A percentile compares a stretch with the other conserved stretches of the same genome.
Conservation (phyloP, 2,113 vertebrate species). For the Muscicapa adusta region DNA sequence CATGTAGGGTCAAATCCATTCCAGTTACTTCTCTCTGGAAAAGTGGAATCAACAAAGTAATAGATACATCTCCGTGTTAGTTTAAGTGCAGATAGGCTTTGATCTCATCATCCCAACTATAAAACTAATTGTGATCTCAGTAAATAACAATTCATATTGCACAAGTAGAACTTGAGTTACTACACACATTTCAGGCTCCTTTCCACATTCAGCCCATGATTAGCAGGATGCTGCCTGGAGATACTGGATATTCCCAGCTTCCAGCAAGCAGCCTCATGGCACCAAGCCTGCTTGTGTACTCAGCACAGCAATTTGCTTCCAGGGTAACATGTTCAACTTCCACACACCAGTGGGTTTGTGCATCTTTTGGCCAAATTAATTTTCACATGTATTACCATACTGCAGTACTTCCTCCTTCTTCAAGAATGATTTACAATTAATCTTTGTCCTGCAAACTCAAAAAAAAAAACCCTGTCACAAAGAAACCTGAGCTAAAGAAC, state of each 20-base stretch:
- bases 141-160: background rate
- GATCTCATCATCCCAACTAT: background rate
- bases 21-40: background rate
- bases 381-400: background rate
- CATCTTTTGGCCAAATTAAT: background rate
- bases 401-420: background rate
- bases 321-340: background rate
- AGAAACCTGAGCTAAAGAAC: background rate
- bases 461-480: background rate
- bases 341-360: background rate
- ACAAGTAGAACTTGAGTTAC: background rate
- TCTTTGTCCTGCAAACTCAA: background rate
- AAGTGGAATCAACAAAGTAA: background rate
- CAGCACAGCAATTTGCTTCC: background rate
- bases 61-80: accelerated
- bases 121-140: background rate
- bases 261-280: background rate
- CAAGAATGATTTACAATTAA: background rate
- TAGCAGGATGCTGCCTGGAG: background rate
- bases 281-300: background rate
- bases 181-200: background rate
- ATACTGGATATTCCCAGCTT: background rate
- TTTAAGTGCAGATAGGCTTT: background rate
- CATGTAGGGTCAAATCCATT: background rate
- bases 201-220: accelerated